Evolutionary conservation across 2,113 vertebrate genomes (phyloP), one percentile per base, ranked within the genome.

Genomic region (Podocnemis expansa): DNA sequence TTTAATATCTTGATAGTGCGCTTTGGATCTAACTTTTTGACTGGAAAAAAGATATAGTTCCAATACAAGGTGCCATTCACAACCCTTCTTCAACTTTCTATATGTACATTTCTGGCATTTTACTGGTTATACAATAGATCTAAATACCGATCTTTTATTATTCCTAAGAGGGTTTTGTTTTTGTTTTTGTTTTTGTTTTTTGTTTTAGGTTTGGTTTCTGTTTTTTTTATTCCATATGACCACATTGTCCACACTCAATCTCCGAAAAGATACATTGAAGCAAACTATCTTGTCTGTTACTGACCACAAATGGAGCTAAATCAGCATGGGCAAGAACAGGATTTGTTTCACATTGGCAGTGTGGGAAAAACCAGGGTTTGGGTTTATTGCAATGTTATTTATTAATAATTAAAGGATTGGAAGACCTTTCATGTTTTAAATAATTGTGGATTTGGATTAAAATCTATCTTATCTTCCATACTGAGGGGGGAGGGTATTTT

Each of bases 381-480:
- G 52, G 31, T 41, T 90, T 88, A 55, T 56, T 27, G 27, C 22
- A 70, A 38, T 8, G n/a, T 60, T 93, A 41, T 85, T 92, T 92
- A 73, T 91, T 91, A 84, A 89, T 93, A 90, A 94, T 84, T 80
- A 84, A 89, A 88, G 14, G n/a, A 54, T 58, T 90, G 70, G 70
- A 70, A 86, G 75, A 78, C 14, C 41, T 81, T 70, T 78, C 41
- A 41, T 21, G 7, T 78, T n/a, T 92, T 12, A 85, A 49, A 88
- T 43, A 73, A 89, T 89, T 45, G 5, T 4, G 3, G 13, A 27
- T 43, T 38, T 54, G 51, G 25, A 81, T 76, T 89, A 87, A 93
- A 90, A 85, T 88, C 60, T 90, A 43, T 94, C 1, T 24, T 11
- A 1, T 84, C 67, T 88, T 92, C 75, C 91, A 85, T 91, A 78